Conservation (phyloP, 1,140 invertebrate genomes). For the Aphidius ervi region DNA sequence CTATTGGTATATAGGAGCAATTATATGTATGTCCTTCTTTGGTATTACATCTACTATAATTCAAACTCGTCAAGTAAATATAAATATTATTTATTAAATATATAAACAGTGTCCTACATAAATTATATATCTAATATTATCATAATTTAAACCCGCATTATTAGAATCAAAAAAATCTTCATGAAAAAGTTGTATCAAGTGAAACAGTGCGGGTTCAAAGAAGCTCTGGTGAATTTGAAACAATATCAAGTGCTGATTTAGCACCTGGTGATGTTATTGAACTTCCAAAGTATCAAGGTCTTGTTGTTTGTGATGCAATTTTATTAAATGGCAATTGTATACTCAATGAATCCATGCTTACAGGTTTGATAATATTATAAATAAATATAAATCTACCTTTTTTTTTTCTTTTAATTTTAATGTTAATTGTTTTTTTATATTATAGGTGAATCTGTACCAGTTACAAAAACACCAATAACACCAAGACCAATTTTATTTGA, state of each 20-base stretch:
- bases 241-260: slow-evolving; percentile 59
- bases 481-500: slow-evolving; percentile 40
- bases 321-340: slow-evolving; percentile 85
- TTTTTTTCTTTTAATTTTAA: not conserved
- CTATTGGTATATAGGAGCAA: slow-evolving; percentile 81
- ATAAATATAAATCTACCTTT: no score
- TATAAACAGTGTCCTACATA: not conserved
- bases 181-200: slow-evolving; percentile 64
- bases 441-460: slow-evolving; percentile 47
- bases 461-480: slow-evolving; percentile 47
- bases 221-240: slow-evolving; percentile 49
- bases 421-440: slow-evolving; percentile 1
- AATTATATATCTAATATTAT: not conserved
- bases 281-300: slow-evolving; percentile 78
- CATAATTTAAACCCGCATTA: not conserved
- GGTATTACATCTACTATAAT: slow-evolving; percentile 78
- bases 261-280: slow-evolving; percentile 93
- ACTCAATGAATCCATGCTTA: slow-evolving; percentile 95
- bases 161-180: slow-evolving; percentile 70
- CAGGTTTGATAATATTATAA: slow-evolving; percentile 59
- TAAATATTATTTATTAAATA: not conserved
- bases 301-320: slow-evolving; percentile 87
- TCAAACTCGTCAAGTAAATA: slow-evolving; percentile 74
- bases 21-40: slow-evolving; percentile 80
- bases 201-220: slow-evolving; percentile 59